A percentile compares a stretch with the other conserved stretches of the same genome.
Conservation (phyloP, 2,797 vertebrate genomes). For the Hybognathus amarus region DNA sequence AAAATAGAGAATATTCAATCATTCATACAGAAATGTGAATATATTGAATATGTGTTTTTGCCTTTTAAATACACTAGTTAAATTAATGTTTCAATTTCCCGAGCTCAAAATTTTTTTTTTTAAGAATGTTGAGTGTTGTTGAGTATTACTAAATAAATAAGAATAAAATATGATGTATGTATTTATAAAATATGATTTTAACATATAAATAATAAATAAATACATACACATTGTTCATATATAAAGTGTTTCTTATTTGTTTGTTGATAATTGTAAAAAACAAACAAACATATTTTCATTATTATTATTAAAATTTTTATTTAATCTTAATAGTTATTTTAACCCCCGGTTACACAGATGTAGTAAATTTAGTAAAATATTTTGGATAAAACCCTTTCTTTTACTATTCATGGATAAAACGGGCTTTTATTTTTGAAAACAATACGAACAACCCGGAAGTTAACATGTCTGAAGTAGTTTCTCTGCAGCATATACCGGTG, state of each 20-base stretch:
- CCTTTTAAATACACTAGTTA: background rate
- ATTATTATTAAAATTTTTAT: background rate
- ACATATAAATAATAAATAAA: no score
- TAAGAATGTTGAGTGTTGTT: no score
- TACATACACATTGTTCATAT: no score
- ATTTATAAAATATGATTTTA: no score
- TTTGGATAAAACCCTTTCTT: background rate
- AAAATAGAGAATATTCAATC: background rate
- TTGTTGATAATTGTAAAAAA: background rate
- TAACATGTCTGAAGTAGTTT: background rate
- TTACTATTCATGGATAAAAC: background rate
- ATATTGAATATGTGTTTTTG: background rate
- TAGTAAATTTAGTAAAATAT: background rate
- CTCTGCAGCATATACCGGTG: background rate
- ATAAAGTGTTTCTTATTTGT: background rate
- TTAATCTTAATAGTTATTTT: background rate
- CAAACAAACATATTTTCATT: background rate
- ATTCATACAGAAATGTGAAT: background rate
- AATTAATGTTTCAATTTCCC: background rate
- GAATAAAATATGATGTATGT: no score
- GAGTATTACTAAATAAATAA: background rate
- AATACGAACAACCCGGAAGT: conserved; percentile 6
- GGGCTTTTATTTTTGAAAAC: conserved; percentile 39
- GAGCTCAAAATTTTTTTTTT: background rate
- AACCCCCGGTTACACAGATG: no score